Percentiles rank a stretch among this genome's conserved stretches.
Evolutionary conservation across 2,113 vertebrate genomes (phyloP).

Genomic region (Arothron firmamentum): DNA sequence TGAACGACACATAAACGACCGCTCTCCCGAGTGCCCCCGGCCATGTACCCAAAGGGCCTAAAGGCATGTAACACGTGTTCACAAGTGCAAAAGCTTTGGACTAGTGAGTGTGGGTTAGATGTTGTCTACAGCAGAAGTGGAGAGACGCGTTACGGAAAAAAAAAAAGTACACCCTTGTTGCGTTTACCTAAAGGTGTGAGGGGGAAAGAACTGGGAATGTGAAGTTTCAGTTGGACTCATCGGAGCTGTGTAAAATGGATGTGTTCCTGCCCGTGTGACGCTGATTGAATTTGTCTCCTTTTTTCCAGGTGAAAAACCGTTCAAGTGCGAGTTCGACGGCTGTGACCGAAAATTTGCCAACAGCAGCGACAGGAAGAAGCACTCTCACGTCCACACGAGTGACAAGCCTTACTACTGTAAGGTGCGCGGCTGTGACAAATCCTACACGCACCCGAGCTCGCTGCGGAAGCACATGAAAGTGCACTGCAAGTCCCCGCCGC

Average conservation of each 20-base stretch:
- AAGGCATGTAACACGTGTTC: constrained; percentile 61
- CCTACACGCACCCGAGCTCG: constrained; percentile 95
- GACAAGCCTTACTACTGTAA: constrained; percentile 99
- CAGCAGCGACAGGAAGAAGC: constrained; percentile 96
- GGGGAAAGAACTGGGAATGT: background rate
- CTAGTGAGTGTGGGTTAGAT: constrained; percentile 46
- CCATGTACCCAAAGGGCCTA: constrained; percentile 45
- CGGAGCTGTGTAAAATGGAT: background rate
- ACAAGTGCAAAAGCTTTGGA: constrained; percentile 45
- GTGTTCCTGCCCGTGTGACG: background rate
- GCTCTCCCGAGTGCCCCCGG: constrained; percentile 35
- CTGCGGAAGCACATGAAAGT: constrained; percentile 98
- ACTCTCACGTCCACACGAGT: constrained; percentile 94
- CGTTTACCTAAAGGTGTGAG: constrained; percentile 6
- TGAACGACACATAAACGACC: constrained; percentile 32
- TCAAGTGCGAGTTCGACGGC: constrained; percentile 97
- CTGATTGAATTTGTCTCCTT: constrained; percentile 40
- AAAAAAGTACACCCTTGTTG: constrained; percentile 22
- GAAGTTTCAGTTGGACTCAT: too few species aligned
- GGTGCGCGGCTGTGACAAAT: constrained; percentile 93
- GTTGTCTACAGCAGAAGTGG: constrained; percentile 14
- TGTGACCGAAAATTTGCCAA: constrained; percentile 98
- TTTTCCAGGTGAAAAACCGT: constrained; percentile 90
- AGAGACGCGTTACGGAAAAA: constrained; percentile 33
- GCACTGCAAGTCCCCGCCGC: constrained; percentile 94